Base-by-base conservation (phyloP, 2,113 vertebrate species). In the Seriola quinqueradiata region DNA sequence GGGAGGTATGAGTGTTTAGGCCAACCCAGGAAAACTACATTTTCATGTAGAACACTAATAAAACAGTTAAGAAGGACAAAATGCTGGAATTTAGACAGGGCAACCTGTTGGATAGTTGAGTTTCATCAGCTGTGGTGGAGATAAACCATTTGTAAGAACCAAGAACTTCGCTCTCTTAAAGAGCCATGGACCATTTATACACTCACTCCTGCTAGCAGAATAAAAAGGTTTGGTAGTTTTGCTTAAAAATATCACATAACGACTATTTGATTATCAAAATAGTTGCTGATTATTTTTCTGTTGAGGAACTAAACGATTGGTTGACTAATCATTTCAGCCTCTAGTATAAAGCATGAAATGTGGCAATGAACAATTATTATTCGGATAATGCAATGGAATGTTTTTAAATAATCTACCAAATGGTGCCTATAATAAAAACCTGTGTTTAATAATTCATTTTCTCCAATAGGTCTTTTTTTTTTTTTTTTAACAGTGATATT, bases 1-100 rank as follows among this genome's bases (percentile, higher is more conserved):
- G 25, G 44, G 67, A 64, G 67, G 73, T 52, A 66, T 46, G 54
- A 82, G 40, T 14, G 42, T 63, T 75, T 38, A 48, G 61, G 28
- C 54, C 4, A 34, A 58, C 36, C 16, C 16, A 76, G 63, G 58
- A 32, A 50, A 71, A 68, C 38, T 19, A 3, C 14, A 21, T 61
- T 48, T 64, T 38, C 61, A 61, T 61, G 16, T 46, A 4, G 34
- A 38, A 13, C 14, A 14, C 5, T 67, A 44, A 13, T 8, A 5
- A 2, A 2, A 52, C 42, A 28, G 44, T 52, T 38, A 13, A 58
- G 25, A 21, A 34, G 38, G 61, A 44, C 5, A 10, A 25, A 73
- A 68, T 66, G 55, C 59, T 72, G 58, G 19, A 48, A 25, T 66
- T 60, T 10, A 36, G 13, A 17, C 11, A 55, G 4, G 19, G 16